Evolutionary conservation across 1,140 invertebrate genomes (phyloP).

Genomic region (Brachionus rubens): DNA sequence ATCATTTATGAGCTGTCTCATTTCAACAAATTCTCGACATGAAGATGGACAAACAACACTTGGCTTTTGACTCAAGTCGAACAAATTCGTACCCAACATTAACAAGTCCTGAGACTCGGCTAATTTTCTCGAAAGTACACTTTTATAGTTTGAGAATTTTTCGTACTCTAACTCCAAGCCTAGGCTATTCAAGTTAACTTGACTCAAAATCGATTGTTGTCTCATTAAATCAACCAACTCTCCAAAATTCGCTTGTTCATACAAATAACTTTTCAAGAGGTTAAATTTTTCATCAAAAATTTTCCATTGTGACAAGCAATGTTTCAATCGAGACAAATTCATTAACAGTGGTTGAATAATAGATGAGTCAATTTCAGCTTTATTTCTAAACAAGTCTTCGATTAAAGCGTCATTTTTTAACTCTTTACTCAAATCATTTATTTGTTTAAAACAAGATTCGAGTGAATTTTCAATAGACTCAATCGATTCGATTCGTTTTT

Average conservation of each 20-base stretch:
- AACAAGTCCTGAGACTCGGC: constrained; percentile 7
- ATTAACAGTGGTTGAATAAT: constrained; percentile 12
- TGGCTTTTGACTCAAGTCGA: neutral
- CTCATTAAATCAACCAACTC: neutral
- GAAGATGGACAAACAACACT: neutral
- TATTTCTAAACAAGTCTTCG: neutral
- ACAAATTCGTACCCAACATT: neutral
- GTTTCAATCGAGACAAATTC: neutral
- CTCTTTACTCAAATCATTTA: neutral
- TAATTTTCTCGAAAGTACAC: neutral
- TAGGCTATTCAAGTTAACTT: neutral
- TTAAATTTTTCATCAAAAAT: neutral
- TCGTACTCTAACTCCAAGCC: neutral
- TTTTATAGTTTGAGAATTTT: neutral
- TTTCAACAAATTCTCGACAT: neutral
- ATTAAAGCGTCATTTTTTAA: neutral
- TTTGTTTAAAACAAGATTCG: neutral
- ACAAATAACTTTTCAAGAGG: neutral
- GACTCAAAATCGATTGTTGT: neutral
- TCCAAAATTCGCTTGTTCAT: neutral
- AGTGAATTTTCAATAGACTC: constrained; percentile 5
- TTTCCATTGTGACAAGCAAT: constrained; percentile 8
- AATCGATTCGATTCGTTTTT: constrained; percentile 1
- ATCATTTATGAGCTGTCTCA: neutral
- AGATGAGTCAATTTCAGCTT: neutral